A percentile compares a stretch with the other conserved stretches of the same genome.
Evolutionary conservation across 1,140 invertebrate species (phyloP).

Genomic region (Drosophila nasuta): DNA sequence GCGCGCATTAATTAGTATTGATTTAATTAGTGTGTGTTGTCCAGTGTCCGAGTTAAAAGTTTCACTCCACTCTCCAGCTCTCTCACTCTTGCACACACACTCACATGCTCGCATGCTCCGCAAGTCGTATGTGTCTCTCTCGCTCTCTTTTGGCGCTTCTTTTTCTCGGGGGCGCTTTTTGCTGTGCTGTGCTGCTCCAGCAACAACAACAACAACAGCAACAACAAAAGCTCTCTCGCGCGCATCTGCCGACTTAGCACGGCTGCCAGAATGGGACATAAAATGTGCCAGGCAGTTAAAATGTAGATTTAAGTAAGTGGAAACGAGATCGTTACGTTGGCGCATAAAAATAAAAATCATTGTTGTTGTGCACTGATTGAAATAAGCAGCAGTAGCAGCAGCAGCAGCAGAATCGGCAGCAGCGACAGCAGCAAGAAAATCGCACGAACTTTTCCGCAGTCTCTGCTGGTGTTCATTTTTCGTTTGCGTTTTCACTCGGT

Average conservation of each 20-base stretch:
- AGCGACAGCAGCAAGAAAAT: slow-evolving; percentile 49
- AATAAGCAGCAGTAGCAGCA: slow-evolving; percentile 59
- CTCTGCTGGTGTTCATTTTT: slow-evolving; percentile 56
- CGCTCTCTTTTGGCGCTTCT: slow-evolving; percentile 45
- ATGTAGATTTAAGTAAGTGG: slow-evolving; percentile 85
- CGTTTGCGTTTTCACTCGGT: slow-evolving; percentile 54
- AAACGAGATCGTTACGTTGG: slow-evolving; percentile 85
- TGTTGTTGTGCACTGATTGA: slow-evolving; percentile 84
- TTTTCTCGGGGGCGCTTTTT: slow-evolving; percentile 48
- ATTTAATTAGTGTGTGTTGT: slow-evolving; percentile 66
- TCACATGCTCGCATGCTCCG: neutral
- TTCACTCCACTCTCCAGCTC: slow-evolving; percentile 17
- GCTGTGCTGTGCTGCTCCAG: slow-evolving; percentile 8
- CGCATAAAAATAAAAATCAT: slow-evolving; percentile 85
- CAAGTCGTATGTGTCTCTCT: slow-evolving; percentile 6
- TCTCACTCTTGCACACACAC: slow-evolving; percentile 18
- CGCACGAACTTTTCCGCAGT: slow-evolving; percentile 36
- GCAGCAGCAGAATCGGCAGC: slow-evolving; percentile 28
- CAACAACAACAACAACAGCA: slow-evolving; percentile 33
- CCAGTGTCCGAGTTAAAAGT: slow-evolving; percentile 33
- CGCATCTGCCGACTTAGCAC: slow-evolving; percentile 63
- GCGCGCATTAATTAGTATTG: slow-evolving; percentile 71
- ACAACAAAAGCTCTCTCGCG: slow-evolving; percentile 59
- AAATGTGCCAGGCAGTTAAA: slow-evolving; percentile 84
- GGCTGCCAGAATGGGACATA: slow-evolving; percentile 84